phyloP scores from a whole-genome alignment of 1,140 invertebrate species.

The Drosophila subpulchrella region DNA sequence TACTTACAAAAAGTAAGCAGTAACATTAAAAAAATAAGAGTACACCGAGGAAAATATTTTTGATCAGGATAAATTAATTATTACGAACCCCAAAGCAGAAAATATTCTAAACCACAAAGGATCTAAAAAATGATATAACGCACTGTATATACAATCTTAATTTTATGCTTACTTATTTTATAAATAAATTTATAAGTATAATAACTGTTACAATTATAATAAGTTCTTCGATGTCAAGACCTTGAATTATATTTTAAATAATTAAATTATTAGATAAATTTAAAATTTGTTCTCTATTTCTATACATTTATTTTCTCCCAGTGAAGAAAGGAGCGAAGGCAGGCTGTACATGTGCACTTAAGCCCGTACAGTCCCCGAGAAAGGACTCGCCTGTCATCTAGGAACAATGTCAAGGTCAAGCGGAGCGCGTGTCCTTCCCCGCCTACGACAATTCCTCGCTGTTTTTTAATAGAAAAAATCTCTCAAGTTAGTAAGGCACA shows the following conservation, averaged over 20 bases:
- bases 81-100: background rate
- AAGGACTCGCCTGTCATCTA: conserved; percentile 53
- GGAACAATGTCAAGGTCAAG: conserved; percentile 79
- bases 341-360: conserved; percentile 32
- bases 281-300: too few relatives aligned
- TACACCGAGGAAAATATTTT: conserved; percentile 1
- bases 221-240: too few relatives aligned
- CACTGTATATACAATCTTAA: too few relatives aligned
- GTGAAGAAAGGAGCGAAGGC: background rate
- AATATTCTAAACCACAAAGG: background rate
- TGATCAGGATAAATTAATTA: background rate
- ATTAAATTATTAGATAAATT: too few relatives aligned
- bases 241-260: too few relatives aligned
- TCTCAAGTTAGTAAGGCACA: conserved; percentile 55
- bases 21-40: conserved; percentile 48
- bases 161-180: too few relatives aligned
- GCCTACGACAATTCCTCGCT: conserved; percentile 41
- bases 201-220: too few relatives aligned
- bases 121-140: background rate
- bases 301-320: background rate
- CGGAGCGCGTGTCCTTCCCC: conserved; percentile 48
- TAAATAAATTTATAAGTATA: too few relatives aligned
- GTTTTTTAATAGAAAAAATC: conserved; percentile 83
- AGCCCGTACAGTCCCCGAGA: conserved; percentile 15
- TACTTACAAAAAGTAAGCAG: conserved; percentile 61